Percentiles rank a stretch among this genome's conserved stretches.
Conservation (phyloP, 53 echinoderm and acorn worm genomes). For the Hippasteria phrygiana region DNA sequence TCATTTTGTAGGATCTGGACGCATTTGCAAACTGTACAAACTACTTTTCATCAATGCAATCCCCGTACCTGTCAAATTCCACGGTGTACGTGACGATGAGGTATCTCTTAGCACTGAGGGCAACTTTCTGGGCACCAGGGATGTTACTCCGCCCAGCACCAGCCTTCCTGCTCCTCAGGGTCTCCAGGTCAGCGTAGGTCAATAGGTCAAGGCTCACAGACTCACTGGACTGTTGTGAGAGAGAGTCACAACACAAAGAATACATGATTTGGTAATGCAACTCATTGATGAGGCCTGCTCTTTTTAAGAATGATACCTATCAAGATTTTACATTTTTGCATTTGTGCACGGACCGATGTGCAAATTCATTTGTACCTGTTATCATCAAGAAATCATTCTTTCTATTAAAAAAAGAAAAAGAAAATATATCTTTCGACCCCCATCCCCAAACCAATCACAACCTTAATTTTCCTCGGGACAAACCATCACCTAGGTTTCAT, state of each 20-base stretch:
- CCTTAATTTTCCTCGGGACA: too few species aligned
- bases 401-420: too few species aligned
- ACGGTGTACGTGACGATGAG: conserved; percentile 99
- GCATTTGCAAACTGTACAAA: not conserved
- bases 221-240: conserved; percentile 70
- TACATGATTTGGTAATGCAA: not conserved
- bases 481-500: too few species aligned
- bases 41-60: not conserved
- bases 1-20: too few species aligned
- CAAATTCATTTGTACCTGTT: too few species aligned
- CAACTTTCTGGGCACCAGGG: conserved; percentile 90
- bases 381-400: too few species aligned
- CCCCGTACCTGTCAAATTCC: conserved; percentile 92
- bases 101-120: conserved; percentile 94
- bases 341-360: too few species aligned
- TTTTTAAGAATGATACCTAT: too few species aligned
- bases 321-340: too few species aligned
- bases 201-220: conserved; percentile 94
- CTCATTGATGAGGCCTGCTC: too few species aligned
- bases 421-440: too few species aligned
- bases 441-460: too few species aligned
- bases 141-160: conserved; percentile 78
- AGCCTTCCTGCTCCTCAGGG: conserved; percentile 82
- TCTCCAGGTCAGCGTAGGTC: conserved; percentile 96
- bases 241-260: not conserved